These are phyloP conservation scores for Diarsia rubi DNA, from an alignment of 2,888 invertebrate genomes.

Conservation along the genomic window DNA sequence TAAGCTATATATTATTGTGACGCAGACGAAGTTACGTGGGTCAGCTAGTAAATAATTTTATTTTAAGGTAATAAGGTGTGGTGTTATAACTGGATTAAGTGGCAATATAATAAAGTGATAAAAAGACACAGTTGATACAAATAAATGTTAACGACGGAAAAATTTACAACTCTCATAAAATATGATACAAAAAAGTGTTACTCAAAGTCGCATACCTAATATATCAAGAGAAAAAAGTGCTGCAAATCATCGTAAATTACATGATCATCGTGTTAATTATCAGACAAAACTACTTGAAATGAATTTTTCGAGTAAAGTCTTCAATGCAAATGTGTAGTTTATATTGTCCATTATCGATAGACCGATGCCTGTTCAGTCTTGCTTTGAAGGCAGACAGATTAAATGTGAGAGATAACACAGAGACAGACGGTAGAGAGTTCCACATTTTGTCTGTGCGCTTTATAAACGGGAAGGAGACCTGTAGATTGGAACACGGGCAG, in stretches of 20 bases:
- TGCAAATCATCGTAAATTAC: background rate
- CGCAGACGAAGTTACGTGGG: too few species aligned
- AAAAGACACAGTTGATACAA: conserved; percentile 25
- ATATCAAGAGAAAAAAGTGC: conserved; percentile 10
- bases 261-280: background rate
- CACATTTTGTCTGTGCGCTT: too few species aligned
- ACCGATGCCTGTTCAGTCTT: too few species aligned
- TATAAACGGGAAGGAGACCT: background rate
- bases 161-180: conserved; percentile 42
- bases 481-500: background rate
- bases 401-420: too few species aligned
- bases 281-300: background rate
- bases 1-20: too few species aligned
- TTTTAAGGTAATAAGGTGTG: background rate
- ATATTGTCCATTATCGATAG: too few species aligned
- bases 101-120: conserved; percentile 4
- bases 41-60: too few species aligned
- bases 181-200: conserved; percentile 30
- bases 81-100: background rate
- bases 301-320: background rate
- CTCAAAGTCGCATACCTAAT: conserved; percentile 11
- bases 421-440: too few species aligned
- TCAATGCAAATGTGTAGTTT: too few species aligned
- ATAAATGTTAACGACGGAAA: conserved; percentile 35
- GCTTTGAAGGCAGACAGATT: too few species aligned